These are phyloP conservation scores for Epinotia nisella DNA, from an alignment of 2,888 invertebrate genomes.

Conservation along the genomic window DNA sequence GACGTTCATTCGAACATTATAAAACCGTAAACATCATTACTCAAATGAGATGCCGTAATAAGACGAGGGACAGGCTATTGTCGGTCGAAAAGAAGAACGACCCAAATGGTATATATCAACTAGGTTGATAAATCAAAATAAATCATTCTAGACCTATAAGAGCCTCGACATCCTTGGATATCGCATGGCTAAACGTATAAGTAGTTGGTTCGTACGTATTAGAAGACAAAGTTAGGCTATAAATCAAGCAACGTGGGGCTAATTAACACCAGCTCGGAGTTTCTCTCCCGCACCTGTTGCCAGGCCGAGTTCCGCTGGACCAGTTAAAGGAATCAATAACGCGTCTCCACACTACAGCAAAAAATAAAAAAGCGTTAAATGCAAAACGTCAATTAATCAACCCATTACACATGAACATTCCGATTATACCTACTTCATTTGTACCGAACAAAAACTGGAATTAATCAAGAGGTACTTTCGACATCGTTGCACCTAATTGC, in stretches of 20 bases:
- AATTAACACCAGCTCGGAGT: constrained; percentile 69
- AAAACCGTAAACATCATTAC: no score
- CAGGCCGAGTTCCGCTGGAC: constrained; percentile 47
- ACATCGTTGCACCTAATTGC: constrained; percentile 8
- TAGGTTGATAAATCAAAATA: constrained; percentile 11
- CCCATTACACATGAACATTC: constrained; percentile 19
- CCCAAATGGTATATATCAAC: not conserved
- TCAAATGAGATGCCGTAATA: no score
- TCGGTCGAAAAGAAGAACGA: no score
- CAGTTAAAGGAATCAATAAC: constrained; percentile 35
- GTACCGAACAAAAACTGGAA: constrained; percentile 19
- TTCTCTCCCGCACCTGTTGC: constrained; percentile 68
- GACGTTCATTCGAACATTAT: no score
- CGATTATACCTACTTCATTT: constrained; percentile 2
- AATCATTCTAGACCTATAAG: constrained; percentile 11
- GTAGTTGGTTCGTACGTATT: constrained; percentile 52
- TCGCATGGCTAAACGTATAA: constrained; percentile 27
- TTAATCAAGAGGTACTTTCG: constrained; percentile 14
- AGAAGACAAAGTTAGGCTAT: constrained; percentile 66
- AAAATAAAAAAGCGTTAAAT: constrained; percentile 27
- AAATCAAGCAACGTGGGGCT: constrained; percentile 72
- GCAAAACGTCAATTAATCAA: constrained; percentile 26
- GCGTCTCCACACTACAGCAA: not conserved
- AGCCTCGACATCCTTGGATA: constrained; percentile 23
- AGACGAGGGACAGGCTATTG: no score